Evolutionary conservation across 1,140 invertebrate species (phyloP).

Genomic region (Drosophila watanabei): DNA sequence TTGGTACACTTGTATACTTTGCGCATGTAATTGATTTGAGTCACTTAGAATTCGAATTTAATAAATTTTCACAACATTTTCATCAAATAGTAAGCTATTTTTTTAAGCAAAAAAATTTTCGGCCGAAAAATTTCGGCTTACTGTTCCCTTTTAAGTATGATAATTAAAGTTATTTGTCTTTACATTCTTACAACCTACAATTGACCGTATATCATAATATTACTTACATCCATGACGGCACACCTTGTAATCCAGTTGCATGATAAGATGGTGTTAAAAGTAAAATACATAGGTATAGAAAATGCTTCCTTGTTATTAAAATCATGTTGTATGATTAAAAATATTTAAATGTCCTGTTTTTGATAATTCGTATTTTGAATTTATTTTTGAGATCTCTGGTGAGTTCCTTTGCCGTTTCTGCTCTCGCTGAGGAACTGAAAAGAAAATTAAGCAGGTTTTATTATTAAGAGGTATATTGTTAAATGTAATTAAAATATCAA

Average conservation of each 20-base stretch:
- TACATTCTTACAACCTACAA: too few species aligned
- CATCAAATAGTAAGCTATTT: too few species aligned
- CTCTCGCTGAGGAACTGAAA: background rate
- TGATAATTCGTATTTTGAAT: background rate
- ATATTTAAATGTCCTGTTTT: background rate
- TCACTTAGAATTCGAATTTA: too few species aligned
- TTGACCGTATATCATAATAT: background rate
- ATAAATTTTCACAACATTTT: too few species aligned
- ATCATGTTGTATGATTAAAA: background rate
- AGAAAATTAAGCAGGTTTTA: background rate
- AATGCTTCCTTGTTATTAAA: constrained; percentile 5
- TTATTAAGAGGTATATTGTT: background rate
- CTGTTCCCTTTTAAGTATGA: too few species aligned
- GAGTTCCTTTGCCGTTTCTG: background rate
- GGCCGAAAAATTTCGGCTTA: too few species aligned
- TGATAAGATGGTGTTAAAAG: constrained; percentile 54
- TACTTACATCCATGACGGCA: constrained; percentile 85
- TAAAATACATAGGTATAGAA: constrained; percentile 43
- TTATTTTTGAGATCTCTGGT: background rate
- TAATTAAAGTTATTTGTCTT: too few species aligned
- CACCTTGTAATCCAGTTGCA: constrained; percentile 70
- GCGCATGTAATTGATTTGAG: too few species aligned
- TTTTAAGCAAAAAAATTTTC: too few species aligned
- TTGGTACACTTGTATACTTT: too few species aligned
- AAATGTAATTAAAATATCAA: background rate